phyloP scores from a whole-genome alignment of 2,113 vertebrate species.

The Tichodroma muraria region DNA sequence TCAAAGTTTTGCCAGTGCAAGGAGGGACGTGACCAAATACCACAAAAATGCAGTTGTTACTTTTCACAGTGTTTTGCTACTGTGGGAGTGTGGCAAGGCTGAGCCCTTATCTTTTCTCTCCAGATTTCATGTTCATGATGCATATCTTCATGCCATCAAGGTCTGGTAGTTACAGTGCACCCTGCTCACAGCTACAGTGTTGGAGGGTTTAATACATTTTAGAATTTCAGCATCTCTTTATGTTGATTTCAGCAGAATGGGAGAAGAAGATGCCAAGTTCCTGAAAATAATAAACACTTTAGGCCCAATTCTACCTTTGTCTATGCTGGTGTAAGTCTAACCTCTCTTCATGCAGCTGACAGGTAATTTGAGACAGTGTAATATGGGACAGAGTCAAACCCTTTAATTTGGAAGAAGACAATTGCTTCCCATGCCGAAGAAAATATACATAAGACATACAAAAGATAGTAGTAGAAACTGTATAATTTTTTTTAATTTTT shows the following conservation, averaged over 20 bases:
- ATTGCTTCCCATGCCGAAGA: neutral
- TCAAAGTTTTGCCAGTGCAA: neutral
- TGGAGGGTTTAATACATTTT: neutral
- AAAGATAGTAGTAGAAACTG: neutral
- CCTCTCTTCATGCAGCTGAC: neutral
- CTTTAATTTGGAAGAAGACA: neutral
- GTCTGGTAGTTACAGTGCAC: constrained; percentile 1
- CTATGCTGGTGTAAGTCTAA: neutral
- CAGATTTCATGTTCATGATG: constrained; percentile 39
- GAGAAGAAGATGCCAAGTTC: neutral
- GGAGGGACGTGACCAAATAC: neutral
- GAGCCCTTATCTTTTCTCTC: constrained; percentile 28
- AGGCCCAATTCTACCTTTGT: neutral
- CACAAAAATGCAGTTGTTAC: neutral
- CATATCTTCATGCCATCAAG: neutral
- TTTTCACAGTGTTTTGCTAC: neutral
- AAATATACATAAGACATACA: neutral
- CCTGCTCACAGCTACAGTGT: neutral
- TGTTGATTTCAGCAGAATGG: constrained; percentile 6
- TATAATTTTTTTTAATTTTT: neutral
- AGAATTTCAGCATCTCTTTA: constrained; percentile 12
- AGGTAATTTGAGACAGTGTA: neutral
- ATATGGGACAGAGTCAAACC: neutral
- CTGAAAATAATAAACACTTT: neutral
- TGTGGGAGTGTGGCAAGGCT: neutral